Conservation (phyloP, 2,797 vertebrate species). For the Platalea minor region DNA sequence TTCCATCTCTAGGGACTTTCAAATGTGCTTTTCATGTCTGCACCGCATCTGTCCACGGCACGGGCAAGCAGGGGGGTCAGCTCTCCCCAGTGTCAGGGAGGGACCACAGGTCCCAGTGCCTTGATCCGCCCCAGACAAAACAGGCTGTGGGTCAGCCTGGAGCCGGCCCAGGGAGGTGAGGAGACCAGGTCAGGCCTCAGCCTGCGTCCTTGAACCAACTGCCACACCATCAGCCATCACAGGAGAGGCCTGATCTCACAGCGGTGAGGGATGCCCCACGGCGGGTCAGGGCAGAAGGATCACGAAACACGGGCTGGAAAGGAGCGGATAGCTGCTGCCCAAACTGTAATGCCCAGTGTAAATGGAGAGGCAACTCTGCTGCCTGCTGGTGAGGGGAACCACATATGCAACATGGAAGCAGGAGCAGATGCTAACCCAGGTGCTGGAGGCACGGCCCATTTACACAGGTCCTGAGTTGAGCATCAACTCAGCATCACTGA, state of each 20-base stretch:
- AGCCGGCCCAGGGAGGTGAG: not conserved
- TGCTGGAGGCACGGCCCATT: not conserved
- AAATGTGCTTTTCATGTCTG: not conserved
- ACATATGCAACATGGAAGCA: not conserved
- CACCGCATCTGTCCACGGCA: not conserved
- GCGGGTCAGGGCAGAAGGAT: not conserved
- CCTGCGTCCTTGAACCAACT: not conserved
- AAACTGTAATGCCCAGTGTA: not conserved
- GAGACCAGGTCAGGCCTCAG: not conserved
- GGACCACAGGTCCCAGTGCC: rapidly evolving
- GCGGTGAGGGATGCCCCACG: not conserved
- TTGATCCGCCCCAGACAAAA: not conserved
- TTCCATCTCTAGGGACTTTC: not conserved
- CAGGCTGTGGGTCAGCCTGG: not conserved
- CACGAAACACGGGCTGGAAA: not conserved
- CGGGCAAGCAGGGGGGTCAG: not conserved
- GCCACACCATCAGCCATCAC: not conserved
- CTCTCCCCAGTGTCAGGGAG: not conserved
- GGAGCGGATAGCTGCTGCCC: not conserved
- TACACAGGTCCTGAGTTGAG: not conserved
- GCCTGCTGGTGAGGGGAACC: not conserved
- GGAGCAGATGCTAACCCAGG: not conserved
- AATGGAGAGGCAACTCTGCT: not conserved
- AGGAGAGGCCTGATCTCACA: not conserved
- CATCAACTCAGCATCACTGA: not conserved